These are phyloP conservation scores for Cetonia aurata DNA, from an alignment of 2,888 invertebrate species.

Conservation along the genomic window DNA sequence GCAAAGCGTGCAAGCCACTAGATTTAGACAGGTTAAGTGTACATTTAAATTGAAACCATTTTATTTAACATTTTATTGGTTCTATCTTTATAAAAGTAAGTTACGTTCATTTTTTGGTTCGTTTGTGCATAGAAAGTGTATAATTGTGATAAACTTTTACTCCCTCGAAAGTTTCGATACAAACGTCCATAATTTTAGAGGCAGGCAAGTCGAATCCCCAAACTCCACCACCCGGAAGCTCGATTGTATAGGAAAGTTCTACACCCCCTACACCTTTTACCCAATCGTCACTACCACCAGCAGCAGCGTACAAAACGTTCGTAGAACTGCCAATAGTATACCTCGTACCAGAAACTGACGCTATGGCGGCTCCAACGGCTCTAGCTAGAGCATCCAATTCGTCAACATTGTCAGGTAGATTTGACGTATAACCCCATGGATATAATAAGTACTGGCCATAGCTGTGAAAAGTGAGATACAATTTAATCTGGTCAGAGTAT, in stretches of 20 bases:
- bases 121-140: too few relatives aligned
- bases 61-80: too few relatives aligned
- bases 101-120: neutral
- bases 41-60: too few relatives aligned
- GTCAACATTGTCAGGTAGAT: slow-evolving; percentile 67
- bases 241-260: slow-evolving; percentile 74
- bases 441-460: slow-evolving; percentile 79
- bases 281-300: slow-evolving; percentile 78
- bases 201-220: slow-evolving; percentile 73
- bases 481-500: slow-evolving; percentile 68
- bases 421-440: slow-evolving; percentile 75
- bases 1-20: too few relatives aligned
- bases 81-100: neutral
- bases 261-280: slow-evolving; percentile 71
- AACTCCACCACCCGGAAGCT: slow-evolving; percentile 69
- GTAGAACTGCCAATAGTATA: slow-evolving; percentile 67
- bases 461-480: slow-evolving; percentile 81
- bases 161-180: slow-evolving; percentile 73
- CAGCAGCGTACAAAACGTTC: slow-evolving; percentile 67
- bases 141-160: slow-evolving; percentile 68
- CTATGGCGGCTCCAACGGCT: slow-evolving; percentile 66
- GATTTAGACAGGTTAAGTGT: too few relatives aligned
- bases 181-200: slow-evolving; percentile 69
- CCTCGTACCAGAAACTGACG: slow-evolving; percentile 55
- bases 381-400: slow-evolving; percentile 66